These are phyloP conservation scores for Cacatua alba DNA, from an alignment of 2,113 vertebrate genomes.

Conservation along the genomic window DNA sequence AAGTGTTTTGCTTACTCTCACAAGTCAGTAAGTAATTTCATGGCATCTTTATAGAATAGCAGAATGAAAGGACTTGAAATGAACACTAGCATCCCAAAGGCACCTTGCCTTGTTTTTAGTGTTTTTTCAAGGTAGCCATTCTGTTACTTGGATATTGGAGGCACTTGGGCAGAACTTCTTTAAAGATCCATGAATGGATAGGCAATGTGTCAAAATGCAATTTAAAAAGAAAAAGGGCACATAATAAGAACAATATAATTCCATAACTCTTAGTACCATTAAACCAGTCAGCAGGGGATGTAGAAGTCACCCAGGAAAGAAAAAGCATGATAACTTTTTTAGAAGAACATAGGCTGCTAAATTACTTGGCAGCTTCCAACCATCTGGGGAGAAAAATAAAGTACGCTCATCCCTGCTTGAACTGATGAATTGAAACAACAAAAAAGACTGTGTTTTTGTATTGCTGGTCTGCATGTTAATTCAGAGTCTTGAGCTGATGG, in stretches of 20 bases:
- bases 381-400: slow-evolving; percentile 59
- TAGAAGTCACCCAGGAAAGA: slow-evolving; percentile 38
- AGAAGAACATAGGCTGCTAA: slow-evolving; percentile 48
- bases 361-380: slow-evolving; percentile 53
- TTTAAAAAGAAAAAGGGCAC: slow-evolving; percentile 36
- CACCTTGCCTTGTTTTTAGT: not conserved
- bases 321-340: slow-evolving; percentile 37
- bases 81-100: not conserved
- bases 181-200: slow-evolving; percentile 1
- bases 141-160: not conserved
- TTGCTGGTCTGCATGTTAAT: slow-evolving; percentile 41
- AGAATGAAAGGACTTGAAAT: not conserved
- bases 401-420: slow-evolving; percentile 18
- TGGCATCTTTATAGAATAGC: not conserved
- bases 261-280: slow-evolving; percentile 19
- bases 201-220: slow-evolving; percentile 28
- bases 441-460: not conserved
- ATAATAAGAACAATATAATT: slow-evolving; percentile 31
- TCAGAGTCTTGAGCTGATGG: not conserved
- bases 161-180: slow-evolving; percentile 19
- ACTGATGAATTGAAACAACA: slow-evolving; percentile 50
- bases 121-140: slow-evolving; percentile 28
- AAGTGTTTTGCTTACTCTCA: not conserved
- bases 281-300: slow-evolving; percentile 16
- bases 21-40: not conserved